phyloP scores from a whole-genome alignment of 2,797 vertebrate species.

The Rhinatrema bivittatum region DNA sequence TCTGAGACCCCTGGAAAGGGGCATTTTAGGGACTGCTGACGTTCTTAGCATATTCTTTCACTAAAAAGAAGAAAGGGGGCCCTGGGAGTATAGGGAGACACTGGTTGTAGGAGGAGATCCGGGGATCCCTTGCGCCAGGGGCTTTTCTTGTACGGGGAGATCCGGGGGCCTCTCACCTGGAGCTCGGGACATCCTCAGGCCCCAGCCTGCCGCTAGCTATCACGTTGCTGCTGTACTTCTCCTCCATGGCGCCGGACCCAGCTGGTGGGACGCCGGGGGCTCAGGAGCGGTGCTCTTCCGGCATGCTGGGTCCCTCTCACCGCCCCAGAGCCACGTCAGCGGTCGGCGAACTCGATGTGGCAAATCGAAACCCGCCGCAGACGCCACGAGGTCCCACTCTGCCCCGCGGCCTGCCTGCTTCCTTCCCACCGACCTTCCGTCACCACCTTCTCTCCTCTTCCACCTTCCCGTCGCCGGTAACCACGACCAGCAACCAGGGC shows the following conservation, averaged over 20 bases:
- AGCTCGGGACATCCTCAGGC: slow-evolving; percentile 80
- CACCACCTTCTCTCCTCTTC: too few relatives aligned
- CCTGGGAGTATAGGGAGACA: too few relatives aligned
- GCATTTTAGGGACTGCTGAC: too few relatives aligned
- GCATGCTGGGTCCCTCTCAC: slow-evolving; percentile 3
- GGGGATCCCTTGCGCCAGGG: too few relatives aligned
- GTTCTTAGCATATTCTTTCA: too few relatives aligned
- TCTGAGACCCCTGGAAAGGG: too few relatives aligned
- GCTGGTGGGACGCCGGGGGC: slow-evolving; percentile 5
- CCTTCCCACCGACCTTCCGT: too few relatives aligned
- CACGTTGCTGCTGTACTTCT: slow-evolving; percentile 86
- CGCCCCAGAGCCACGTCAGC: background rate
- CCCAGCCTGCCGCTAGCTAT: slow-evolving; percentile 76
- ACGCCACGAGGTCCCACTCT: background rate
- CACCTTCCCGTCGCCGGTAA: too few relatives aligned
- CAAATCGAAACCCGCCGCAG: too few relatives aligned
- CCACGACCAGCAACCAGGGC: background rate
- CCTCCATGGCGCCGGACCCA: slow-evolving; percentile 65
- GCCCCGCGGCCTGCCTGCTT: background rate
- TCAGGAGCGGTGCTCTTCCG: slow-evolving; percentile 10
- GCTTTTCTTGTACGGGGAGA: too few relatives aligned
- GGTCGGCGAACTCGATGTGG: background rate
- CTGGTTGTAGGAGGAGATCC: too few relatives aligned
- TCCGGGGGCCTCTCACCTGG: slow-evolving; percentile 76
- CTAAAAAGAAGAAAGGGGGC: too few relatives aligned